Base-by-base conservation (phyloP, 2,797 vertebrate species). In the Anableps anableps region DNA sequence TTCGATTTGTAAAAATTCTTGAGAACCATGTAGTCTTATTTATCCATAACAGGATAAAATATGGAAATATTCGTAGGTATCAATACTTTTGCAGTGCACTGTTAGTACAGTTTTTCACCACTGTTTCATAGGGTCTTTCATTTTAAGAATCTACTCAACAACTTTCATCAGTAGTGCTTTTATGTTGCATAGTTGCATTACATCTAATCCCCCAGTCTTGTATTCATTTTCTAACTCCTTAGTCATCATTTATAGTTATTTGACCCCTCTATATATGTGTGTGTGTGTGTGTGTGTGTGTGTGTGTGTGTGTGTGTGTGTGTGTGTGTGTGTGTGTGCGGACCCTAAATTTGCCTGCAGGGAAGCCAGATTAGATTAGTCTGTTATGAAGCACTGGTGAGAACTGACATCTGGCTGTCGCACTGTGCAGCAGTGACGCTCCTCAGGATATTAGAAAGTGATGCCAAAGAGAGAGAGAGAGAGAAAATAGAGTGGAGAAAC, bases 401-500 rank as follows among this genome's bases (percentile, higher is more conserved):
- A 89, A 93, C 82, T 90, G 91, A 93, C 89, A 91, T 94, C 91
- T 94, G 93, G 92, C 82, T 84, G 66, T 81, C 86, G 83, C n/a
- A 76, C 79, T 74, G 81, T 41, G 80, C 84, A 86, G 41, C 66
- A 87, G 81, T 55, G 75, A 88, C 86, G 87, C 90, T 91, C 88
- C 94, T 91, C 89, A 92, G 88, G 90, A 93, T 91, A 90, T 93
- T 89, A 87, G 86, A 86, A 79, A 79, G 73, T 5, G 55, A 73
- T 89, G 93, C 90, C 91, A 94, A 82, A 91, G 53, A 88, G 82
- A 88, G 80, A 85, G 80, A 73, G 55, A 88, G 79, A 66, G 64
- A 75, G n/a, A 89, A 88, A 83, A 89, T 9, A 83, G 81, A 91
- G 89, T 70, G 85, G 86, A 91, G 82, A 88, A 82, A 81, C 47